phyloP scores from a whole-genome alignment of 2,888 invertebrate species.

The Clanis bilineata region DNA sequence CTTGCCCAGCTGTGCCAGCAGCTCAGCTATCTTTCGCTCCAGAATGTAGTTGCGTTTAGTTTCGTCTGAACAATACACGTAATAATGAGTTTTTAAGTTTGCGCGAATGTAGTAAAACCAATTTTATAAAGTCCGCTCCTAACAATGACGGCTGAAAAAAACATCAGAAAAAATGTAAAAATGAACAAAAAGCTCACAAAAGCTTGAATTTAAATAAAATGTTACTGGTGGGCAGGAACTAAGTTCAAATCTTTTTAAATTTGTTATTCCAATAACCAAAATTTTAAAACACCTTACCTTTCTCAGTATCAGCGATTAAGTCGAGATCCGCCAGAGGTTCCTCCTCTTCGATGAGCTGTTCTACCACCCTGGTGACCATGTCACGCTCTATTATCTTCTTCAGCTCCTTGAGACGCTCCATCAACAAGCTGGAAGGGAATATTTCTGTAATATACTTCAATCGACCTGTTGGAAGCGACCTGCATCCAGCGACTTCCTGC shows the following conservation, averaged over 20 bases:
- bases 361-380: slow-evolving; percentile 96
- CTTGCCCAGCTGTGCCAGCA: slow-evolving; percentile 92
- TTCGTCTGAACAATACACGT: slow-evolving; percentile 82
- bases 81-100: background rate
- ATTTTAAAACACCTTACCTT: slow-evolving; percentile 46
- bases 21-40: slow-evolving; percentile 91
- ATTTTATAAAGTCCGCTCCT: too few species aligned
- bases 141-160: too few species aligned
- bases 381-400: slow-evolving; percentile 95
- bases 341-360: slow-evolving; percentile 97
- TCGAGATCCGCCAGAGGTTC: slow-evolving; percentile 88
- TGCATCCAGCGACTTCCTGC: too few species aligned
- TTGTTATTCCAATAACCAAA: too few species aligned
- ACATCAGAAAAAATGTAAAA: too few species aligned
- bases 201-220: too few species aligned
- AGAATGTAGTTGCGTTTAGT: slow-evolving; percentile 94
- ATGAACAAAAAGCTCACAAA: too few species aligned
- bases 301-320: slow-evolving; percentile 94
- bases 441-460: too few species aligned
- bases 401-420: slow-evolving; percentile 92
- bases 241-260: too few species aligned
- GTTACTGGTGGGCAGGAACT: too few species aligned
- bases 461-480: too few species aligned
- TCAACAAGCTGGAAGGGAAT: slow-evolving; percentile 40
- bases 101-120: too few species aligned